Evolutionary conservation across 2,113 vertebrate species (phyloP).

Genomic region (Garra rufa): DNA sequence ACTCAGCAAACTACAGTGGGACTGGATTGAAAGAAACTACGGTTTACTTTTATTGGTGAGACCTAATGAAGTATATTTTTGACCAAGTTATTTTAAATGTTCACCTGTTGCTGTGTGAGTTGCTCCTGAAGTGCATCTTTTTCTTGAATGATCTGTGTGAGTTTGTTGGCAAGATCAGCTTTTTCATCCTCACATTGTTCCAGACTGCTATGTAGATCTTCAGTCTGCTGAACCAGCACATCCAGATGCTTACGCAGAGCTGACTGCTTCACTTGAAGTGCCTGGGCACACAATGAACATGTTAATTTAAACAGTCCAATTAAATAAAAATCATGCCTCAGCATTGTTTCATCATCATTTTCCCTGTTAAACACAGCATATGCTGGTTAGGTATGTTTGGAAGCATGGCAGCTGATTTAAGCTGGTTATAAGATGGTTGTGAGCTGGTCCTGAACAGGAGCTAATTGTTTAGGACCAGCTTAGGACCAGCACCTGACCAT

Average conservation of each 20-base stretch:
- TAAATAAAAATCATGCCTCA: not conserved
- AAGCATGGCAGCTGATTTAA: too few relatives aligned
- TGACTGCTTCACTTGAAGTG: constrained; percentile 86
- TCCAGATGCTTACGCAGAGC: constrained; percentile 82
- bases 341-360: not conserved
- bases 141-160: constrained; percentile 69
- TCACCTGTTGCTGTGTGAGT: constrained; percentile 81
- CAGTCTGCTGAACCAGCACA: constrained; percentile 81
- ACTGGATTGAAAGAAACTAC: constrained; percentile 67
- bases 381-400: too few relatives aligned
- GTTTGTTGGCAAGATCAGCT: constrained; percentile 66
- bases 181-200: constrained; percentile 77
- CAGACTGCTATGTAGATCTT: constrained; percentile 79
- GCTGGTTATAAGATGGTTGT: too few relatives aligned
- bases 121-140: constrained; percentile 69
- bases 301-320: not conserved
- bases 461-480: too few relatives aligned
- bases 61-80: not conserved
- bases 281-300: constrained; percentile 69
- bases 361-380: too few relatives aligned
- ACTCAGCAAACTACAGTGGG: constrained; percentile 69
- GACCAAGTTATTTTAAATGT: not conserved
- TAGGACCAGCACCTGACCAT: too few relatives aligned
- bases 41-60: not conserved
- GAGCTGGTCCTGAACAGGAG: too few relatives aligned